Evolutionary conservation across 2,888 invertebrate genomes (phyloP).

Genomic region (Schizaphis graminum): DNA sequence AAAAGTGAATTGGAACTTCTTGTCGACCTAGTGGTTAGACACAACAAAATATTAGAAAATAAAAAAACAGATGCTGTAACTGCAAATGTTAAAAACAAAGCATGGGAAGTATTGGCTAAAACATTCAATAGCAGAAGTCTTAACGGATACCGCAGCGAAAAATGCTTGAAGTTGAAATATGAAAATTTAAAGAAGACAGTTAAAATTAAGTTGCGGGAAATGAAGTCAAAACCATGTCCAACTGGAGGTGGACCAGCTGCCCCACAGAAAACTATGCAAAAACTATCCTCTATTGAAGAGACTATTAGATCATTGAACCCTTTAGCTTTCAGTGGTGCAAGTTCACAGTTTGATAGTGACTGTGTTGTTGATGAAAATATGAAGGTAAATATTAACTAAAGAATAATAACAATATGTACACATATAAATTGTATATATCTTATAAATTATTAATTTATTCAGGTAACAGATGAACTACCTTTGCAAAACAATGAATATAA

Average conservation of each 20-base stretch:
- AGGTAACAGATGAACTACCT: too few species aligned
- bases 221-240: slow-evolving; percentile 6
- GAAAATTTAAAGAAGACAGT: neutral
- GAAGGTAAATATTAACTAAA: too few species aligned
- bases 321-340: neutral
- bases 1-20: too few species aligned
- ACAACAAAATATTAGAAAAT: neutral
- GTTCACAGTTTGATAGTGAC: slow-evolving; percentile 16
- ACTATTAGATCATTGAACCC: neutral
- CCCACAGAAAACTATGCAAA: neutral
- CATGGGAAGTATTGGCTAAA: neutral
- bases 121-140: neutral
- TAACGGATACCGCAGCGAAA: slow-evolving; percentile 2
- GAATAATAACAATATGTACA: too few species aligned
- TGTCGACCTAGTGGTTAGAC: neutral
- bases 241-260: neutral
- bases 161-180: neutral
- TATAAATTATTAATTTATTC: too few species aligned
- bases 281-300: neutral
- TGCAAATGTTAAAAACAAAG: neutral
- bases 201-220: neutral
- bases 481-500: too few species aligned
- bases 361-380: neutral
- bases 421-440: too few species aligned
- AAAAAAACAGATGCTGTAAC: slow-evolving; percentile 8